phyloP scores from a whole-genome alignment of 2,888 invertebrate species.

The Zonitis immaculata region DNA sequence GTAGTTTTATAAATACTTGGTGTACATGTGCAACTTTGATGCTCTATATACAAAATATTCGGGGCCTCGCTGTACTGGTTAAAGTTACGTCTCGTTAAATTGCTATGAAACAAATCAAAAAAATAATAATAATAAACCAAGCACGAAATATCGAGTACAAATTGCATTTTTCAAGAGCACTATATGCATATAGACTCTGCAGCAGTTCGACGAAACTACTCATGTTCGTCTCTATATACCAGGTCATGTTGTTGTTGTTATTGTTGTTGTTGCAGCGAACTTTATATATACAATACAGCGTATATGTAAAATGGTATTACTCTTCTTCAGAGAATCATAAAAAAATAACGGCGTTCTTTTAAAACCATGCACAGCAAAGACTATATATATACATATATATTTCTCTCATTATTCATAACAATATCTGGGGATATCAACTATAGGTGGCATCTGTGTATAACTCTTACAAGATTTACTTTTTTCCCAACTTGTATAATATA shows the following conservation, averaged over 20 bases:
- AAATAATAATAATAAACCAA: background rate
- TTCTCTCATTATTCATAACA: background rate
- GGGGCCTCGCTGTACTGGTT: background rate
- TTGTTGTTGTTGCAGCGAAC: background rate
- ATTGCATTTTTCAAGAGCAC: background rate
- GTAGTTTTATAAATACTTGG: background rate
- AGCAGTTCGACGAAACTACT: background rate
- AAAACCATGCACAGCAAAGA: background rate
- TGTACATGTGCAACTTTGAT: background rate
- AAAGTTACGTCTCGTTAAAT: background rate
- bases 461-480: background rate
- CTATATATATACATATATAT: too few relatives aligned
- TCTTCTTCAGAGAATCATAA: slow-evolving; percentile 17
- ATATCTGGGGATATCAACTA: background rate
- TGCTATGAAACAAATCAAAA: background rate
- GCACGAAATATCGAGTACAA: background rate
- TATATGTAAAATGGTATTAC: slow-evolving; percentile 16
- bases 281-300: background rate
- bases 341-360: slow-evolving; percentile 9
- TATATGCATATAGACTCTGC: background rate
- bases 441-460: background rate
- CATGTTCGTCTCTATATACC: background rate
- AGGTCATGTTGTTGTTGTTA: too few relatives aligned
- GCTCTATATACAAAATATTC: background rate
- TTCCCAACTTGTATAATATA: background rate